These are phyloP conservation scores for Magallana angulata DNA, from an alignment of 1,140 invertebrate species.

Conservation along the genomic window DNA sequence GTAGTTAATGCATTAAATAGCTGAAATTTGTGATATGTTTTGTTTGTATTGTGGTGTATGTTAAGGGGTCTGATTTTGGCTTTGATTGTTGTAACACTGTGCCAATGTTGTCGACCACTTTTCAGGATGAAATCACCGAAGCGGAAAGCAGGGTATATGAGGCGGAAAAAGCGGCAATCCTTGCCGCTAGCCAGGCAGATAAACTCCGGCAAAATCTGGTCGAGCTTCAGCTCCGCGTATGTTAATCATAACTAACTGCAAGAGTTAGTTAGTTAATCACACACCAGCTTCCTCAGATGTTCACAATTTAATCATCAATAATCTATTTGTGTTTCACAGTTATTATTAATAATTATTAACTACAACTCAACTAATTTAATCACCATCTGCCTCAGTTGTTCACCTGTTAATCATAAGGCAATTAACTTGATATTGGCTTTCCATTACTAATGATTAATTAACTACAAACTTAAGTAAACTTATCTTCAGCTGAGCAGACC, in stretches of 20 bases:
- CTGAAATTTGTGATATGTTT: too few relatives aligned
- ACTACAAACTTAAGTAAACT: background rate
- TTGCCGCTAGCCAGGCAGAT: constrained; percentile 49
- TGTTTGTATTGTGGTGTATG: too few relatives aligned
- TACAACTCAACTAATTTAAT: too few relatives aligned
- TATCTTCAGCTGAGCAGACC: background rate
- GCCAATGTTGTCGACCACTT: background rate
- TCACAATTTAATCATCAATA: too few relatives aligned
- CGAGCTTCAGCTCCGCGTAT: constrained; percentile 54
- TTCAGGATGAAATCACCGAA: constrained; percentile 44
- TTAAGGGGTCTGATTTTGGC: background rate
- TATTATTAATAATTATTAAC: too few relatives aligned
- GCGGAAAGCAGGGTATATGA: constrained; percentile 29
- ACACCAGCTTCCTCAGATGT: too few relatives aligned
- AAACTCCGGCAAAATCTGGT: constrained; percentile 51
- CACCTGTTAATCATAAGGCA: background rate
- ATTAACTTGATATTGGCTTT: background rate
- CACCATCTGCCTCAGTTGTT: too few relatives aligned
- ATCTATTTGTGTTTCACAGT: too few relatives aligned
- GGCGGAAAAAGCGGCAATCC: constrained; percentile 36
- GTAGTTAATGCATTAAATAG: too few relatives aligned
- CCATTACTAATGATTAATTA: background rate
- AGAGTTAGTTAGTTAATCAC: too few relatives aligned
- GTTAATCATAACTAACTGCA: constrained; percentile 11
- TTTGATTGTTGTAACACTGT: constrained; percentile 14